A percentile compares a stretch with the other conserved stretches of the same genome.
Conservation (phyloP, 2,113 vertebrate genomes). For the Chionomys nivalis region DNA sequence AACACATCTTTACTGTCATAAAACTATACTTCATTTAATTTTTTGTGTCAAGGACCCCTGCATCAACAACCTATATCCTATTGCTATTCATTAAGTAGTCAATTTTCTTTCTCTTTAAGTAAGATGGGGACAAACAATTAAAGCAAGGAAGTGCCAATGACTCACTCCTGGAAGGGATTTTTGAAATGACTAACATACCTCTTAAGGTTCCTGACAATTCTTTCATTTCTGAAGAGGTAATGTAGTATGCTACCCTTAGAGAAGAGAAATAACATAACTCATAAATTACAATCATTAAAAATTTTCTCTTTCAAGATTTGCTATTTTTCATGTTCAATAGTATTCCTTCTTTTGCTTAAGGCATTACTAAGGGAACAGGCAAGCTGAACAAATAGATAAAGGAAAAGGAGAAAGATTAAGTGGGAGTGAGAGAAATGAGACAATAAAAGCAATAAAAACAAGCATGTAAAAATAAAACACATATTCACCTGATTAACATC, state of each 20-base stretch:
- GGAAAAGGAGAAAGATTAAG: not conserved
- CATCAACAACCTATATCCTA: not conserved
- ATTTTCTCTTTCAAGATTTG: not conserved
- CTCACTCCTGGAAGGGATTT: not conserved
- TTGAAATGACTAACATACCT: not conserved
- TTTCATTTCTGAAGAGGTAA: not conserved
- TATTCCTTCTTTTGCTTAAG: not conserved
- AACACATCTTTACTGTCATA: not conserved
- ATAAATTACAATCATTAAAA: not conserved
- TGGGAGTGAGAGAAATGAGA: too few relatives aligned
- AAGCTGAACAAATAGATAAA: not conserved
- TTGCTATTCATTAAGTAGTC: not conserved
- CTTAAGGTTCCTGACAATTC: not conserved
- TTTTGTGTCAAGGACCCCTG: not conserved
- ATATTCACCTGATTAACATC: not conserved
- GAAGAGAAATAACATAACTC: not conserved
- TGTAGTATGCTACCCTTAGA: not conserved
- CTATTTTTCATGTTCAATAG: not conserved
- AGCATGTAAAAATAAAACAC: not conserved
- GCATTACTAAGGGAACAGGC: not conserved
- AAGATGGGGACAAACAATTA: not conserved
- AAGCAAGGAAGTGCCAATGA: conserved; percentile 3
- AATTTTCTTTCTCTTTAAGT: not conserved
- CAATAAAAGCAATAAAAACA: not conserved
- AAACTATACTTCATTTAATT: not conserved